Percentiles rank a stretch among this genome's conserved stretches.
These are phyloP conservation scores for Nymphalis polychloros DNA, from an alignment of 2,888 invertebrate species.

Conservation along the genomic window DNA sequence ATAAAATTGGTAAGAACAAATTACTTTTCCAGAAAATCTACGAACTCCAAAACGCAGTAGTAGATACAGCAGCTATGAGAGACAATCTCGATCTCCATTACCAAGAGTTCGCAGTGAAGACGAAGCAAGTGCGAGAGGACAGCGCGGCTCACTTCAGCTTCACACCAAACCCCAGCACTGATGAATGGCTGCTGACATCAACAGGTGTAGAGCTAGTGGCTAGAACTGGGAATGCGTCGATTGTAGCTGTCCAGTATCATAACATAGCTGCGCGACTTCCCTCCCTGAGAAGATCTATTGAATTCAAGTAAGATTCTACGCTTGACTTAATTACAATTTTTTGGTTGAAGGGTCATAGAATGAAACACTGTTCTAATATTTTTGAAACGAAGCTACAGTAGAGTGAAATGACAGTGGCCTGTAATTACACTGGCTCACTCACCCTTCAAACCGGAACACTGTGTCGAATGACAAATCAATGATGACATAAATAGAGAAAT, in stretches of 20 bases:
- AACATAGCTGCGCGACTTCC: constrained; percentile 84
- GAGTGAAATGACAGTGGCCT: too few species aligned
- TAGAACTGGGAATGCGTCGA: constrained; percentile 58
- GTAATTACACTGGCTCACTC: too few species aligned
- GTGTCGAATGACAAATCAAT: too few species aligned
- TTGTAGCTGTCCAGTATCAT: constrained; percentile 83
- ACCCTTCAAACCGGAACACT: too few species aligned
- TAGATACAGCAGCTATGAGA: constrained; percentile 64
- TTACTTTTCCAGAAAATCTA: constrained; percentile 65
- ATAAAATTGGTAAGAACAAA: not conserved
- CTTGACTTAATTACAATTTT: not conserved
- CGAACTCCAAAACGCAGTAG: constrained; percentile 69
- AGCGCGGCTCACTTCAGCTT: constrained; percentile 66
- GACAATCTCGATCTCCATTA: constrained; percentile 54
- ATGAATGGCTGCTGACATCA: constrained; percentile 66
- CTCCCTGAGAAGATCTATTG: constrained; percentile 80
- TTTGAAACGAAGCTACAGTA: too few species aligned
- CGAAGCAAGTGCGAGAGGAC: constrained; percentile 58
- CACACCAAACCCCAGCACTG: constrained; percentile 46
- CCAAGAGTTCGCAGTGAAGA: constrained; percentile 62
- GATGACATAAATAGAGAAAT: too few species aligned
- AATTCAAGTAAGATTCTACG: constrained; percentile 79
- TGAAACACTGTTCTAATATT: too few species aligned
- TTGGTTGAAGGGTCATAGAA: too few species aligned
- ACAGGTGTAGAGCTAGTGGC: constrained; percentile 65